phyloP scores from a whole-genome alignment of 2,888 invertebrate genomes.

The Drosophila ezoana region DNA sequence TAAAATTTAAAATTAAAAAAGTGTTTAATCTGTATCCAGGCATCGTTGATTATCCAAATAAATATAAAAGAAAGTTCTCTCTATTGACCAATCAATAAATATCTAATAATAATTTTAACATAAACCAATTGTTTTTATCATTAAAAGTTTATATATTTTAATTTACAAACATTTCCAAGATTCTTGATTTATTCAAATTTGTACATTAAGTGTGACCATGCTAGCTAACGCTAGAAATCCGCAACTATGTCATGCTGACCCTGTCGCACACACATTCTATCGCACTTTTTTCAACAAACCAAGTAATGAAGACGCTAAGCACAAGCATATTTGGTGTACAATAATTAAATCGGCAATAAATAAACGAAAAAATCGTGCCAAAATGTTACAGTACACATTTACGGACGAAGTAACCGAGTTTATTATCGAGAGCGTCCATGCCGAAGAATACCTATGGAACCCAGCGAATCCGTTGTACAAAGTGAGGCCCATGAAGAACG shows the following conservation, averaged over 20 bases:
- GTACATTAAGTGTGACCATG: constrained; percentile 1
- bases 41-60: too few relatives aligned
- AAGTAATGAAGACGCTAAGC: constrained; percentile 2
- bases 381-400: constrained; percentile 13
- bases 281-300: constrained; percentile 5
- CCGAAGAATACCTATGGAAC: constrained; percentile 36
- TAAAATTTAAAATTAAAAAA: too few relatives aligned
- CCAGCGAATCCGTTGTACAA: constrained; percentile 24
- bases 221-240: background rate
- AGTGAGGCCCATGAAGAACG: constrained; percentile 27
- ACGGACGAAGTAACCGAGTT: constrained; percentile 33
- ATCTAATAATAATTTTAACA: too few relatives aligned
- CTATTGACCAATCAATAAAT: too few relatives aligned
- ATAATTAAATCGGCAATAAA: background rate
- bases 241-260: background rate
- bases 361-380: background rate
- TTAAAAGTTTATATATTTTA: too few relatives aligned
- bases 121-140: too few relatives aligned
- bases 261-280: background rate
- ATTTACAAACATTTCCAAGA: too few relatives aligned
- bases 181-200: background rate
- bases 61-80: too few relatives aligned
- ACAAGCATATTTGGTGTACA: constrained; percentile 1
- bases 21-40: too few relatives aligned
- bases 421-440: constrained; percentile 31